Base-by-base conservation (phyloP, 2,113 vertebrate species). In the Sarotherodon lohbergeri region DNA sequence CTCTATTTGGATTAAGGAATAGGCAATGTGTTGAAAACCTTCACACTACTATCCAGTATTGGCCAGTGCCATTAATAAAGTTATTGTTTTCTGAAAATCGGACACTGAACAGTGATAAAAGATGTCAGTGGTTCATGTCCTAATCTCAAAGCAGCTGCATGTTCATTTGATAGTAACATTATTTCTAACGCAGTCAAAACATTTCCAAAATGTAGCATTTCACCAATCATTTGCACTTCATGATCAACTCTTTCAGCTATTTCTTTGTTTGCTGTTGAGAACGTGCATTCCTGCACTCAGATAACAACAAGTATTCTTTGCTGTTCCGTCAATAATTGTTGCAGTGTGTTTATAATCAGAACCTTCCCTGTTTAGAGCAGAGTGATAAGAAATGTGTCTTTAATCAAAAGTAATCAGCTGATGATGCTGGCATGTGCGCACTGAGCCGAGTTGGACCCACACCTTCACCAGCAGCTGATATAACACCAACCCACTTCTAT, bases 331-430 rank as follows among this genome's bases (percentile, higher is more conserved):
- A 11, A 91, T 86, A 92, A 86, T 91, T 88, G 78, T 76, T 73
- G 39, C 34, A 71, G 57, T 82, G 57, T 94, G 90, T 92, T 94
- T 93, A 89, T 90, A 91, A 90, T 93, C 83, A 87, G 22, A 59
- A 48, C 3, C 7, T 82, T 92, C 93, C 90, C 90, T 91, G 93
- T 93, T 92, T 91, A 83, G 83, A 86, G 34, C 59, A 39, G 46
- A 50, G 46, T 56, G 29, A 56, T 48, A 54, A 61, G 24, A 76
- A 50, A 76, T 8, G 43, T 76, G 71, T 76, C 24, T 76, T 32
- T 76, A 76, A 76, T 76, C 71, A 32, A 50, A 29, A 76, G 24
- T 12, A 50, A 76, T 32, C 43, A 19, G 29, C 5, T 9, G 22
- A 84, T 1, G 59, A 76, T 6, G 54, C 61, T 3, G 7, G 34